A percentile compares a stretch with the other conserved stretches of the same genome.
phyloP scores from a whole-genome alignment of 2,797 vertebrate genomes.

The Acanthiza pusilla region DNA sequence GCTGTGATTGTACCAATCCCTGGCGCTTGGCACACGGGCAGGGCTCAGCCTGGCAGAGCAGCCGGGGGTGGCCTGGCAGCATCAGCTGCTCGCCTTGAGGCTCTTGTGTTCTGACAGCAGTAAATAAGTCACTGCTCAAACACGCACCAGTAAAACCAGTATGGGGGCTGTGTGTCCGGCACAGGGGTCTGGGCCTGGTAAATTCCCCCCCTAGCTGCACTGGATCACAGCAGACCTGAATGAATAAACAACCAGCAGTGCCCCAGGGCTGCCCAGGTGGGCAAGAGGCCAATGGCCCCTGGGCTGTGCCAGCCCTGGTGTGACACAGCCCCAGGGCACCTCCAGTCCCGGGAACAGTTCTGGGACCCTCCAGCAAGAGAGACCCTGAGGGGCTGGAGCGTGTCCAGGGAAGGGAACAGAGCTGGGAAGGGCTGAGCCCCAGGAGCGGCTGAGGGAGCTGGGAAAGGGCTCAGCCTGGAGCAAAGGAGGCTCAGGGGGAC shows the following conservation, averaged over 20 bases:
- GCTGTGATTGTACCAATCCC: not conserved
- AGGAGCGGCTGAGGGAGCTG: not conserved
- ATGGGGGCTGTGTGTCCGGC: not conserved
- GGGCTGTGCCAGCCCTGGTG: not conserved
- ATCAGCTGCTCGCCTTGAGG: not conserved
- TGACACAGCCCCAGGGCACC: not conserved
- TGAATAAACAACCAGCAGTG: not conserved
- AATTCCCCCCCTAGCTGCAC: rapidly evolving
- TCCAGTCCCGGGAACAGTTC: not conserved
- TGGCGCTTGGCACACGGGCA: not conserved
- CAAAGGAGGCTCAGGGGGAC: not conserved
- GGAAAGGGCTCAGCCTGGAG: not conserved
- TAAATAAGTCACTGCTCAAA: not conserved
- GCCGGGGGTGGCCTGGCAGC: not conserved
- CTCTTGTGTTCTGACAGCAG: not conserved
- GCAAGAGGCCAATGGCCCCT: not conserved
- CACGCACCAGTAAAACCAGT: not conserved
- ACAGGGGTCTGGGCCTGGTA: rapidly evolving
- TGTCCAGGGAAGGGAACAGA: not conserved
- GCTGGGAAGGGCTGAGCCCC: not conserved
- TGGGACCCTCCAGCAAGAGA: not conserved
- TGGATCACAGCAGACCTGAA: not conserved
- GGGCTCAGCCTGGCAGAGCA: not conserved
- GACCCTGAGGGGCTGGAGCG: not conserved
- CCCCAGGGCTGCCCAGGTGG: not conserved